phyloP scores from a whole-genome alignment of 2,797 vertebrate genomes.

The Coregonus sp. region DNA sequence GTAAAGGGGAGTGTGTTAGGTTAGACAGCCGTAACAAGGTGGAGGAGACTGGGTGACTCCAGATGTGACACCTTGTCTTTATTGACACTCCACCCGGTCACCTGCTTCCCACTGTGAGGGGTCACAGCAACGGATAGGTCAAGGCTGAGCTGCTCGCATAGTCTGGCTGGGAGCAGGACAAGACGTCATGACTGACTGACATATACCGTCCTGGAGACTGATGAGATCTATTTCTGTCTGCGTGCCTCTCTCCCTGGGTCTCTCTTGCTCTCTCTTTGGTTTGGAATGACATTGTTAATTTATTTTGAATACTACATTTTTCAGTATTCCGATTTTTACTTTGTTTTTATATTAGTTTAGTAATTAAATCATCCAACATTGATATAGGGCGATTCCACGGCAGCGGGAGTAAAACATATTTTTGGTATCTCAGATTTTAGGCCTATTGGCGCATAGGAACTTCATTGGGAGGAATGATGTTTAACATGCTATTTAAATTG shows the following conservation, averaged over 20 bases:
- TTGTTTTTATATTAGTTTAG: neutral
- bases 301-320: neutral
- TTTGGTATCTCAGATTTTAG: no score
- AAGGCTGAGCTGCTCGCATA: constrained; percentile 1
- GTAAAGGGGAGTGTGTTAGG: neutral
- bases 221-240: neutral
- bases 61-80: constrained; percentile 3
- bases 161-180: constrained; percentile 2
- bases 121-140: constrained; percentile 9
- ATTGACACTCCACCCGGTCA: constrained; percentile 1
- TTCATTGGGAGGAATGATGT: no score
- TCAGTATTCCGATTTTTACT: no score
- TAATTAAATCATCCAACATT: neutral
- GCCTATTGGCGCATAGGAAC: neutral
- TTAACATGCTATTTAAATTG: no score
- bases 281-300: neutral
- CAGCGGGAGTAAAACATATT: no score
- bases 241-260: neutral
- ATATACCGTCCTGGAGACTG: constrained; percentile 7
- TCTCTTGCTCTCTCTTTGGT: neutral
- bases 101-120: neutral
- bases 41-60: neutral
- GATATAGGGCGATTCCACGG: no score
- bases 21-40: neutral
- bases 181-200: constrained; percentile 12